Base-by-base conservation (phyloP, 2,113 vertebrate species). In the Myotis brandtii region DNA sequence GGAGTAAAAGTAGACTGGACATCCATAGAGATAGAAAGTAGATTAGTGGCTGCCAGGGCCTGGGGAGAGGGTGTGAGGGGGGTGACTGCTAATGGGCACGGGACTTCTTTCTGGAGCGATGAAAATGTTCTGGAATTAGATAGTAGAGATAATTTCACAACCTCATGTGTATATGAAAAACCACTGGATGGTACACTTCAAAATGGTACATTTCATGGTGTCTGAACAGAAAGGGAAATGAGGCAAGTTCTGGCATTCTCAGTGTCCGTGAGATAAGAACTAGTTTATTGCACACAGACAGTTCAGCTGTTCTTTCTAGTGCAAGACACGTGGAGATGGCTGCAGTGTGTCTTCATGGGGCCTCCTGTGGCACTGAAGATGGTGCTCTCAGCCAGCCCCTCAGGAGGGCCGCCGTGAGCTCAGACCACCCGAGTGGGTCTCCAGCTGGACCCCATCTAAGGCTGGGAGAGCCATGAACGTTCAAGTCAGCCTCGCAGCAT, bases 301-400 rank as follows among this genome's bases (percentile, higher is more conserved):
- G 37, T 20, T 11, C 5, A 23, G 17, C 37, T 32, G 13, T 59
- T 52, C 48, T 46, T 48, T 34, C 66, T 13, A 7, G 10, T 3
- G 6, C 64, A 30, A 80, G 82, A 17, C 13, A 27, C 0, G 0
- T 0, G 5, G 80, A 40, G 72, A 9, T 0, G 62, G 81, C 90
- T 73, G 88, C 72, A 21, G 64, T 9, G 4, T 93, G 91, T 56
- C 95, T 89, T 93, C 85, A n/a, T 95, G 11, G 3, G 34, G 23
- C 11, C 6, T 0, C 10, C 66, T 20, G 25, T 1, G 6, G 2
- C 2, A 0, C 67, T 12, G n/a, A 13, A 23, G 27, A 2, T 1
- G 16, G 3, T 25, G 23, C 48, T 25, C 21, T 43, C n/a, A 18
- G 0, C 18, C 11, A 32, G 21, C 23, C 48, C 34, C 20, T 20